These are phyloP conservation scores for Diadumene lineata DNA, from an alignment of 92 coral and sea anemone species.

Conservation along the genomic window DNA sequence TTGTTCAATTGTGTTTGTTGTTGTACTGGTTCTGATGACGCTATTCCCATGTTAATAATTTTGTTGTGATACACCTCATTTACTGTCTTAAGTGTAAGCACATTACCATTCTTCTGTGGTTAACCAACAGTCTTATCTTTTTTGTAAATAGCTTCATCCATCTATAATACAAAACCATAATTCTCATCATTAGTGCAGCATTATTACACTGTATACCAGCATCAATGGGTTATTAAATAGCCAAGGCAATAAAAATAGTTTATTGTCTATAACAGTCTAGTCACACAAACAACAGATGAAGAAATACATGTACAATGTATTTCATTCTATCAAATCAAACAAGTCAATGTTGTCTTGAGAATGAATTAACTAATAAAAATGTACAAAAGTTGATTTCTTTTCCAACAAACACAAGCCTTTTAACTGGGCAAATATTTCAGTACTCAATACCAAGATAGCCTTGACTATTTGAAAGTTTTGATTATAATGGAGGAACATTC, in stretches of 20 bases:
- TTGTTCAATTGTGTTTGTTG: slow-evolving; percentile 10
- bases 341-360: too few species aligned
- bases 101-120: neutral
- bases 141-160: neutral
- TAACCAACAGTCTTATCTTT: neutral
- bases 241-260: too few species aligned
- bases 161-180: neutral
- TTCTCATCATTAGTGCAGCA: too few species aligned
- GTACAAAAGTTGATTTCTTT: neutral
- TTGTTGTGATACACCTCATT: neutral
- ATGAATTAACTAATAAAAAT: too few species aligned
- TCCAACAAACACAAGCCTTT: neutral
- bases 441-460: neutral
- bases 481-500: neutral
- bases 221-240: neutral
- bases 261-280: neutral
- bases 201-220: neutral
- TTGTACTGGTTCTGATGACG: slow-evolving; percentile 29
- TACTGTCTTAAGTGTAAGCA: neutral
- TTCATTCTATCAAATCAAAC: too few species aligned
- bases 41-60: slow-evolving; percentile 14
- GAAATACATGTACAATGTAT: neutral
- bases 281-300: neutral
- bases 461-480: neutral
- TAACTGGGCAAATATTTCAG: neutral